Evolutionary conservation across 1,140 invertebrate genomes (phyloP).

Genomic region (Zaprionus nigranus): DNA sequence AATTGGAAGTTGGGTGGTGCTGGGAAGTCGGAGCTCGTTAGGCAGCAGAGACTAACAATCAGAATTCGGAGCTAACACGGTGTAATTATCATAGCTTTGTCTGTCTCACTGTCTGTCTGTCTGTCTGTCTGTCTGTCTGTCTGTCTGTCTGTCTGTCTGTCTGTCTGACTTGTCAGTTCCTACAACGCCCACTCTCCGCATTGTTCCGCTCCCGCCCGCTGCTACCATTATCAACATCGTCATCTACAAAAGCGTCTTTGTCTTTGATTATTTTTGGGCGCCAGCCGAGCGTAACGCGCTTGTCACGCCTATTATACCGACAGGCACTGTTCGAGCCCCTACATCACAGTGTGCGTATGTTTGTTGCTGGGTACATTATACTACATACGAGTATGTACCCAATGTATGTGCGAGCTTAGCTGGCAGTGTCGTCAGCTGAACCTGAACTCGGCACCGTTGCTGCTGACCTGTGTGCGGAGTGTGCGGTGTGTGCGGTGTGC

Average conservation of each 20-base stretch:
- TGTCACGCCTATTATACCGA: conserved; percentile 78
- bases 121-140: not conserved
- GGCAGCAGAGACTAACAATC: conserved; percentile 45
- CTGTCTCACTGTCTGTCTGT: not conserved
- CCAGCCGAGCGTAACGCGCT: conserved; percentile 77
- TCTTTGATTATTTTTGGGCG: conserved; percentile 81
- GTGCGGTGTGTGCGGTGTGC: not conserved
- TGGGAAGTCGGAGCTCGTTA: conserved; percentile 62
- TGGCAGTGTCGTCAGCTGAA: conserved; percentile 60
- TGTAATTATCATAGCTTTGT: conserved; percentile 72
- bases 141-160: conserved; percentile 1
- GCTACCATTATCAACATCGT: conserved; percentile 54
- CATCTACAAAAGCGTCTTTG: conserved; percentile 72
- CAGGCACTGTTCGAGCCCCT: no score
- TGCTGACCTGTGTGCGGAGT: conserved; percentile 55
- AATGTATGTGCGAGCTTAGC: conserved; percentile 51
- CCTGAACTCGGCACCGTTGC: conserved; percentile 65
- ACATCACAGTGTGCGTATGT: not conserved
- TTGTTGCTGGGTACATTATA: not conserved
- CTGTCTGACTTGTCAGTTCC: conserved; percentile 48
- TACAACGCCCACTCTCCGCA: conserved; percentile 25
- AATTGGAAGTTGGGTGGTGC: conserved; percentile 37
- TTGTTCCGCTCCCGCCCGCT: conserved; percentile 2
- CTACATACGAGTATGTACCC: not conserved
- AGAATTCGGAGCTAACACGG: conserved; percentile 66